phyloP scores from a whole-genome alignment of 2,113 vertebrate genomes.

The Glareola pratincola region DNA sequence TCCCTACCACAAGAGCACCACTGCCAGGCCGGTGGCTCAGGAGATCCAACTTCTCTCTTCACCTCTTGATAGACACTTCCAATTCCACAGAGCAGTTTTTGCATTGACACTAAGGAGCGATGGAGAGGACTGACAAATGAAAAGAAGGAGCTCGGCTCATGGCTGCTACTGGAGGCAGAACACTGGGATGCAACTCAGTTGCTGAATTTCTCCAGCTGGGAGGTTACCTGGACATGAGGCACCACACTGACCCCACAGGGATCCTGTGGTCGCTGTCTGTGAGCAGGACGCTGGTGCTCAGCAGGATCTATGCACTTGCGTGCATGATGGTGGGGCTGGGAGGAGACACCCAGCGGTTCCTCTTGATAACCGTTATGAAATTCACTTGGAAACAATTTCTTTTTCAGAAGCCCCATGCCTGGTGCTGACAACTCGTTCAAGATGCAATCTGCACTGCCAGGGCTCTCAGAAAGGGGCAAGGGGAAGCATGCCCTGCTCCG shows the following conservation, averaged over 20 bases:
- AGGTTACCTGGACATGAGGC: neutral
- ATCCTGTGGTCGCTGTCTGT: neutral
- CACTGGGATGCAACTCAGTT: neutral
- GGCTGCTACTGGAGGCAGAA: neutral
- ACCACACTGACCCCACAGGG: neutral
- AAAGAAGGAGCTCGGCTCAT: accelerated
- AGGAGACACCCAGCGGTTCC: neutral
- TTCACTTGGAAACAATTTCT: neutral
- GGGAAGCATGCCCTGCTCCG: neutral
- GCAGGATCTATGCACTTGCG: accelerated
- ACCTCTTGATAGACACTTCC: neutral
- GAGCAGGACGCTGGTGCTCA: accelerated
- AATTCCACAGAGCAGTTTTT: neutral
- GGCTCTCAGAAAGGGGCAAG: neutral
- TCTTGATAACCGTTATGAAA: neutral
- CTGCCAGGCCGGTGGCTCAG: neutral
- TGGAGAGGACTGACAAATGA: neutral
- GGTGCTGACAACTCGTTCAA: accelerated
- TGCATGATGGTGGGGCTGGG: accelerated
- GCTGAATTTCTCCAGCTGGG: neutral
- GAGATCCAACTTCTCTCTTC: neutral
- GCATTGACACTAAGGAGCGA: neutral
- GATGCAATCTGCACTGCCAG: neutral
- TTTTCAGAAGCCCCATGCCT: neutral
- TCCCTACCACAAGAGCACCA: neutral